A percentile compares a stretch with the other conserved stretches of the same genome.
phyloP scores from a whole-genome alignment of 2,797 vertebrate genomes.

The Uromys caudimaculatus region DNA sequence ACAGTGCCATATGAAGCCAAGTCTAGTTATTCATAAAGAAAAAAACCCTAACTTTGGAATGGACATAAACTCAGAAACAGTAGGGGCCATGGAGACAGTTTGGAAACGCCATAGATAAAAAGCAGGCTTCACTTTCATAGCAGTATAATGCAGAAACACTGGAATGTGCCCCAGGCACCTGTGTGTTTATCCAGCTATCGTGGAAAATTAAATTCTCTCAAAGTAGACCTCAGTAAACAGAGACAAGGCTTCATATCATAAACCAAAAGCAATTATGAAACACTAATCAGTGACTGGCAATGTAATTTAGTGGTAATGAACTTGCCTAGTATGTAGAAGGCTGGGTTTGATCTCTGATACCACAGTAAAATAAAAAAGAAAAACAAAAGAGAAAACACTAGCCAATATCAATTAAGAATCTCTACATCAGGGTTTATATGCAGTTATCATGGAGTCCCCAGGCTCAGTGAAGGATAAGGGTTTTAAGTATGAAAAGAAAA shows the following conservation, averaged over 20 bases:
- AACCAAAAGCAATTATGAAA: constrained; percentile 30
- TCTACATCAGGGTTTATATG: background rate
- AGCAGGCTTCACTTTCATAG: background rate
- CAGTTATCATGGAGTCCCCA: background rate
- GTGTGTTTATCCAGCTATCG: background rate
- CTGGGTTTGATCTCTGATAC: background rate
- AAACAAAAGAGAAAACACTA: constrained; percentile 33
- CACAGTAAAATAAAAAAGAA: background rate
- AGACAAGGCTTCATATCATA: constrained; percentile 3
- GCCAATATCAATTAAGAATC: constrained; percentile 28
- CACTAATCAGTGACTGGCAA: too few species aligned
- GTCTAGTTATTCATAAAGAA: constrained; percentile 16
- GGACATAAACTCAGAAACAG: constrained; percentile 42
- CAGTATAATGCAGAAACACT: background rate
- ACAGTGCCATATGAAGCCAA: background rate
- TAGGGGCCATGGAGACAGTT: background rate
- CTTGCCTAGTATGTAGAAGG: background rate
- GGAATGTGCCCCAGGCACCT: background rate
- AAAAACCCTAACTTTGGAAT: background rate
- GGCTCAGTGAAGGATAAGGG: background rate
- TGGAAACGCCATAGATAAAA: background rate
- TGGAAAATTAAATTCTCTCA: constrained; percentile 17
- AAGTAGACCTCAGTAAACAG: background rate
- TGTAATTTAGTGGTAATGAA: background rate
- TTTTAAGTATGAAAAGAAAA: constrained; percentile 39